These are phyloP conservation scores for Sigmodon hispidus DNA, from an alignment of 2,113 vertebrate genomes.

Conservation along the genomic window DNA sequence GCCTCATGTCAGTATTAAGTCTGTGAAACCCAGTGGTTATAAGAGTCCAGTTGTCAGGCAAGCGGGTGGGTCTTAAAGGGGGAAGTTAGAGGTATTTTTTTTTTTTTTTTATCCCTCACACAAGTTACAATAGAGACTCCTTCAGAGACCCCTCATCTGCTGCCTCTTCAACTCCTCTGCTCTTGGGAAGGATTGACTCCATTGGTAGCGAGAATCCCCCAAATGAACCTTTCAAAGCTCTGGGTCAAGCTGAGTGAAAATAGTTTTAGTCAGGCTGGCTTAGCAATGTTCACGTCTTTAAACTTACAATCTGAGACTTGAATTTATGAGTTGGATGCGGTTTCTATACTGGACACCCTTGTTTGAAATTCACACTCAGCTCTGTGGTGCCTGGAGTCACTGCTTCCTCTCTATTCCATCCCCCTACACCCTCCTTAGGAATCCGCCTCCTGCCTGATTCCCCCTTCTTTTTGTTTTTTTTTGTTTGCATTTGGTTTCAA, in stretches of 20 bases:
- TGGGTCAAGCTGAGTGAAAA: neutral
- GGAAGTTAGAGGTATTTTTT: neutral
- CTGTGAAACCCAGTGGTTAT: neutral
- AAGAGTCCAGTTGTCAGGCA: neutral
- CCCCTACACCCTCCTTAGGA: neutral
- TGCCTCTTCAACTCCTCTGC: neutral
- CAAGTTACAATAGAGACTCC: too few relatives aligned
- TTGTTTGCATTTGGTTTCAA: neutral
- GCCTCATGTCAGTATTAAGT: neutral
- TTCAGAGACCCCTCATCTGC: neutral
- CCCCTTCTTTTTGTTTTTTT: neutral
- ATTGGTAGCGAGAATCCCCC: neutral
- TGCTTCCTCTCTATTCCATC: neutral
- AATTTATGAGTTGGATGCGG: neutral
- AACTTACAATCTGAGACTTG: neutral
- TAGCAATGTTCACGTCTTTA: neutral
- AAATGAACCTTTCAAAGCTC: neutral
- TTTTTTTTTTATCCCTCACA: neutral
- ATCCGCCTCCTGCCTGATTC: neutral
- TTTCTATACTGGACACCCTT: neutral
- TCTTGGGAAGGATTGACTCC: neutral
- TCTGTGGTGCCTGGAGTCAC: neutral
- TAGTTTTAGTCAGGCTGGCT: neutral
- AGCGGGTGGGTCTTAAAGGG: neutral
- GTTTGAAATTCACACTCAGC: neutral